Evolutionary conservation across 2,888 invertebrate genomes (phyloP).

Genomic region (Xestia ashworthii): DNA sequence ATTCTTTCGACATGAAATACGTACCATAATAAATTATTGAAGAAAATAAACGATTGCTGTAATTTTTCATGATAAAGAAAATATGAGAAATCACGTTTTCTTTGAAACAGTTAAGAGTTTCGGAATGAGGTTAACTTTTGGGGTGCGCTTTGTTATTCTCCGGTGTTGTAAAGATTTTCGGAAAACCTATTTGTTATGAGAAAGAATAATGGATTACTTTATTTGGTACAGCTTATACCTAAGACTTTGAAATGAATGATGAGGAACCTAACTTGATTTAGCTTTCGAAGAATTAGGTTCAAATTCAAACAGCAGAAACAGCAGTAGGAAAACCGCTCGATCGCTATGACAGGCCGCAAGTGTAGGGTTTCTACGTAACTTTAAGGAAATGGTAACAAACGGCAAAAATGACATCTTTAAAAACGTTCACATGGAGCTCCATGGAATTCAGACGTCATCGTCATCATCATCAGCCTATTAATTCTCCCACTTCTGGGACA

Average conservation of each 20-base stretch:
- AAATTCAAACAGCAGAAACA: neutral
- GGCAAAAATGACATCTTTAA: neutral
- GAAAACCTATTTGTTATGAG: constrained; percentile 15
- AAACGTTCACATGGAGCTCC: neutral
- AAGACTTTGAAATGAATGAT: neutral
- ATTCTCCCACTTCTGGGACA: too few species aligned
- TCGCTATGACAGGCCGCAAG: neutral
- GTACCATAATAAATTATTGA: constrained; percentile 56
- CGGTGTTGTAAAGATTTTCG: constrained; percentile 7
- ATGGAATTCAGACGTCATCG: neutral
- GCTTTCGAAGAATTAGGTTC: neutral
- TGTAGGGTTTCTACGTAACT: neutral
- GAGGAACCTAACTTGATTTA: too few species aligned
- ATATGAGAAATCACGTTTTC: constrained; percentile 61
- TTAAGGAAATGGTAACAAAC: neutral
- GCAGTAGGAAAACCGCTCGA: neutral
- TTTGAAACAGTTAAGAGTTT: constrained; percentile 52
- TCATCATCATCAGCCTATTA: too few species aligned
- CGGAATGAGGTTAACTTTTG: constrained; percentile 40
- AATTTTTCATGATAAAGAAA: constrained; percentile 52
- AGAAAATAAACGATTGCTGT: constrained; percentile 59
- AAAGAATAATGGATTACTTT: constrained; percentile 5
- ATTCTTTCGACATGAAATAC: constrained; percentile 49
- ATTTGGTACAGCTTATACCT: neutral
- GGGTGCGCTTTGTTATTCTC: constrained; percentile 21